These are phyloP conservation scores for Conops quadrifasciatus DNA, from an alignment of 2,888 invertebrate genomes.

Conservation along the genomic window DNA sequence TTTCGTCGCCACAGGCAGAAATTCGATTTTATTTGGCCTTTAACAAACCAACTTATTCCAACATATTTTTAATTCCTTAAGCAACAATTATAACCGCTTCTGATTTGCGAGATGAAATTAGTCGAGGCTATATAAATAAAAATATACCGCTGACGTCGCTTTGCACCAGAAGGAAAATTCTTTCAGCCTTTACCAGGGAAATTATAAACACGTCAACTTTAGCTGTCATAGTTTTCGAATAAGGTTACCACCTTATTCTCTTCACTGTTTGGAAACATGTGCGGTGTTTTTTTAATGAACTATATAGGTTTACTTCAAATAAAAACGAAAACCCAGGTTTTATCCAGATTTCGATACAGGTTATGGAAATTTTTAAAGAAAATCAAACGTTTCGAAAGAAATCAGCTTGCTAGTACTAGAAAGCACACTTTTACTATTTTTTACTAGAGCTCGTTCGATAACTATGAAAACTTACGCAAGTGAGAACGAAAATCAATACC, in stretches of 20 bases:
- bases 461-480: no score
- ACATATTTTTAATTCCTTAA: background rate
- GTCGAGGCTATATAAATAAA: slow-evolving; percentile 1
- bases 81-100: background rate
- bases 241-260: background rate
- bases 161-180: slow-evolving; percentile 1
- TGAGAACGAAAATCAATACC: no score
- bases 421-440: no score
- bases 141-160: slow-evolving; percentile 18
- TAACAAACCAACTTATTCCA: background rate
- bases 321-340: no score
- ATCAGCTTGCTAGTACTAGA: no score
- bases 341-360: no score
- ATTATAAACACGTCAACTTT: slow-evolving; percentile 32
- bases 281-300: background rate
- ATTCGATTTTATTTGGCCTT: background rate
- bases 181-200: slow-evolving; percentile 13
- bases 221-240: background rate
- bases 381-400: no score
- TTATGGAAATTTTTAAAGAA: no score
- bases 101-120: background rate
- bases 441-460: no score
- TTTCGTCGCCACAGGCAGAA: slow-evolving; percentile 4
- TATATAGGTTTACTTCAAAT: background rate
- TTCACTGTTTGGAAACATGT: background rate